phyloP scores from a whole-genome alignment of 2,797 vertebrate species.

The Cyprinodon diabolis region DNA sequence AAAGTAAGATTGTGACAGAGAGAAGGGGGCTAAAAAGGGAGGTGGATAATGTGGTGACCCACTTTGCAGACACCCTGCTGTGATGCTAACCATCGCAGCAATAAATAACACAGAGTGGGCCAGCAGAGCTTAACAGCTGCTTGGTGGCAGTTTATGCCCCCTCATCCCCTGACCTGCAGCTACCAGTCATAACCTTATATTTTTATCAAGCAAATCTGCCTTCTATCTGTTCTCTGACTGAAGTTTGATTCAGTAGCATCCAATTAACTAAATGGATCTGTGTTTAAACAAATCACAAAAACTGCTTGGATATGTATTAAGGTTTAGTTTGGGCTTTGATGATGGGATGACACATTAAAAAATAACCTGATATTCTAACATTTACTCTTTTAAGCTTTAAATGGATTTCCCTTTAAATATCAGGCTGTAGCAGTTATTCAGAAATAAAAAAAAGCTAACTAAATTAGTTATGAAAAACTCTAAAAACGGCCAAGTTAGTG shows the following conservation, averaged over 20 bases:
- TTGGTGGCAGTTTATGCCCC: conserved; percentile 63
- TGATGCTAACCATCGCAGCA: conserved; percentile 75
- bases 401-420: background rate
- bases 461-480: background rate
- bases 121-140: conserved; percentile 78
- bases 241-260: conserved; percentile 36
- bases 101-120: conserved; percentile 80
- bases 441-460: background rate
- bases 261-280: conserved; percentile 14
- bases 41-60: conserved; percentile 78
- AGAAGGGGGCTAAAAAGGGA: conserved; percentile 40
- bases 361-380: background rate
- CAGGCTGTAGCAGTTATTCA: background rate
- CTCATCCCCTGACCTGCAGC: conserved; percentile 38
- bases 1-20: conserved; percentile 51
- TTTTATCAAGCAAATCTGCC: conserved; percentile 33
- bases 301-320: conserved; percentile 14
- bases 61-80: conserved; percentile 79
- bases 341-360: background rate
- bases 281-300: conserved; percentile 19
- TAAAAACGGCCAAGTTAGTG: background rate
- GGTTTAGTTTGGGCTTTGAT: conserved; percentile 25
- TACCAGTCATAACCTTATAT: conserved; percentile 44
- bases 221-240: conserved; percentile 25
- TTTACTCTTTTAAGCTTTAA: background rate